These are phyloP conservation scores for Sitophilus oryzae DNA, from an alignment of 1,140 invertebrate species.

Conservation along the genomic window DNA sequence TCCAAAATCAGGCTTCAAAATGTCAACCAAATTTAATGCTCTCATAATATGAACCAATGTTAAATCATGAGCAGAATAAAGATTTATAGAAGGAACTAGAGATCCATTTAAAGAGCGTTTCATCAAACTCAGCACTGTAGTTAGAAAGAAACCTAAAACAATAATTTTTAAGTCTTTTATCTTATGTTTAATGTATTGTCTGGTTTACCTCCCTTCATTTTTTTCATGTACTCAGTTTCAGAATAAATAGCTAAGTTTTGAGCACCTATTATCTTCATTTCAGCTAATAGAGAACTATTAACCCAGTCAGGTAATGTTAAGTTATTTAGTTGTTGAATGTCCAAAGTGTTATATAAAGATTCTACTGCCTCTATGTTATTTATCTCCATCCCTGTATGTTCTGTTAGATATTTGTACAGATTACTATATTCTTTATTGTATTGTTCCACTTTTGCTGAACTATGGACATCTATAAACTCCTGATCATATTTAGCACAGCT, in stretches of 20 bases:
- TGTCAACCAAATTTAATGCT: constrained; percentile 57
- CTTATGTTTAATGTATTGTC: constrained; percentile 1
- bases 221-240: constrained; percentile 62
- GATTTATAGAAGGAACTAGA: constrained; percentile 48
- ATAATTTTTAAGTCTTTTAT: constrained; percentile 23
- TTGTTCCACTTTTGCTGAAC: constrained; percentile 50
- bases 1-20: constrained; percentile 64
- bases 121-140: constrained; percentile 45
- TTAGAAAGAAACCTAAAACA: constrained; percentile 49
- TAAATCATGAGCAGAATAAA: constrained; percentile 69
- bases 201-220: constrained; percentile 63
- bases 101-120: constrained; percentile 29
- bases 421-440: constrained; percentile 53
- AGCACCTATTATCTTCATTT: constrained; percentile 60
- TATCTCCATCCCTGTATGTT: constrained; percentile 61
- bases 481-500: constrained; percentile 58
- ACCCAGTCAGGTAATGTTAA: constrained; percentile 67
- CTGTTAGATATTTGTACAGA: constrained; percentile 58
- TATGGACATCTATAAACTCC: constrained; percentile 50
- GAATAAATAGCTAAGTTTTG: constrained; percentile 64
- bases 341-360: constrained; percentile 65
- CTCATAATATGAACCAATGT: constrained; percentile 65
- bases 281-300: constrained; percentile 59
- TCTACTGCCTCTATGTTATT: constrained; percentile 62
- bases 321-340: constrained; percentile 61